Evolutionary conservation across 2,888 invertebrate genomes (phyloP), one percentile per base, ranked within the genome.

Genomic region (Dryomyza anilis): DNA sequence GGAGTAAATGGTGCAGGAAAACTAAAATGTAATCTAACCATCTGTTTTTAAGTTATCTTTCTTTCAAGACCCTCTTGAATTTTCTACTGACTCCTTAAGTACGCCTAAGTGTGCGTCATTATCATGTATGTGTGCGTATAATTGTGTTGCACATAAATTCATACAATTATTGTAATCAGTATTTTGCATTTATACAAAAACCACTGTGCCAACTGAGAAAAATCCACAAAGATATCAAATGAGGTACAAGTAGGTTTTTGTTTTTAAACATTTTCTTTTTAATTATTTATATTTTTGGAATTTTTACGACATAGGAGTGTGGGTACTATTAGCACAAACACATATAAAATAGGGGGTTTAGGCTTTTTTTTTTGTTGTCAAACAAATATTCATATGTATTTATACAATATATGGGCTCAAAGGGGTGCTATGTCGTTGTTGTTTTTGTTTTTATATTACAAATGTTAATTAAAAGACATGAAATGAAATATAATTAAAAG

Each of bases 161-260:
- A 75, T 74, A 74, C 77, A 78, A 79, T 78, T 78, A 78, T 79
- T 79, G 74, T 80, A 80, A 79, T 79, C 79, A 80, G 79, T 77
- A 79, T 79, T 80, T 77, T 80, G 78, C 80, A 77, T 78, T 79
- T 80, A 76, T 74, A 50, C 8, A 14, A 50, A 23, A 23, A 50
- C 23, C 7, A 48, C 3, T 10, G 10, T 19, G 19, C 3, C 21
- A 48, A 46, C 16, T 16, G n/a, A 60, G 23, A 60, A 39, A 50
- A 36, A 36, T 6, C 59, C 59, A 23, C 48, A 59, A 59, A 59
- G 59, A 59, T 59, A 59, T 59, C 59, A 59, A 30, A 59, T 59
- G 59, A 59, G 59, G 59, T 48, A 59, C 48, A 33, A 59, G 59
- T n/a, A 19, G 46, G 33, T 33, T 59, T 59, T 48, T 29, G 29